Conservation (phyloP, 2,888 invertebrate genomes). For the Erpobdella octoculata region DNA sequence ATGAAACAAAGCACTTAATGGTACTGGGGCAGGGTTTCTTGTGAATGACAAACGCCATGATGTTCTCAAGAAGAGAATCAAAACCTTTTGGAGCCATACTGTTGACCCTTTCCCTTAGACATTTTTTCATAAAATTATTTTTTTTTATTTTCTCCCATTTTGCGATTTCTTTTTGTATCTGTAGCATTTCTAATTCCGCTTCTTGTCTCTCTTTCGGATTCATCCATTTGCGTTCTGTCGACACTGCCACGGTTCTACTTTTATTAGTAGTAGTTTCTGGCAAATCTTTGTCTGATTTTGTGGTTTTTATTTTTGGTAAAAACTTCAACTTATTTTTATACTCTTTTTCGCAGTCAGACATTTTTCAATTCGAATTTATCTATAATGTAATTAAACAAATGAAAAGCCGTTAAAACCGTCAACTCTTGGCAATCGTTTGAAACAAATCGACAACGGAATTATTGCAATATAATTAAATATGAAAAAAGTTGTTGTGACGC, state of each 20-base stretch:
- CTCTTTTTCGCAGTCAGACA: not conserved
- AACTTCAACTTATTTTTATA: conserved; percentile 8
- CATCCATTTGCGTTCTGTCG: not conserved
- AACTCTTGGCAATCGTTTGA: not conserved
- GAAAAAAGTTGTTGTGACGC: not conserved
- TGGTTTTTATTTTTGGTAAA: not conserved
- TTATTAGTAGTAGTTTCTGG: not conserved
- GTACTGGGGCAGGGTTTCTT: not conserved
- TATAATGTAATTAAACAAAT: no score
- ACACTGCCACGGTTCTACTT: no score
- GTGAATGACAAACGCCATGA: not conserved
- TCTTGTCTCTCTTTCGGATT: not conserved
- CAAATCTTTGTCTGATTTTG: not conserved
- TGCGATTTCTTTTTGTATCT: not conserved
- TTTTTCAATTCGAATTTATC: no score
- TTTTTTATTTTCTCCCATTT: conserved; percentile 12
- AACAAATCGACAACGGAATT: not conserved
- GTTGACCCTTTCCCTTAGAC: not conserved
- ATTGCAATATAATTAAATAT: no score
- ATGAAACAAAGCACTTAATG: not conserved
- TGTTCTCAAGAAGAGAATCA: conserved; percentile 6
- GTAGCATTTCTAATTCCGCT: conserved; percentile 2
- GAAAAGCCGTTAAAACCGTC: not conserved
- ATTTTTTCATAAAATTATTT: not conserved
- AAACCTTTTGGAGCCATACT: not conserved